Evolutionary conservation across 2,888 invertebrate species (phyloP), one percentile per base, ranked within the genome.

Genomic region (Muschampia plurimacula): DNA sequence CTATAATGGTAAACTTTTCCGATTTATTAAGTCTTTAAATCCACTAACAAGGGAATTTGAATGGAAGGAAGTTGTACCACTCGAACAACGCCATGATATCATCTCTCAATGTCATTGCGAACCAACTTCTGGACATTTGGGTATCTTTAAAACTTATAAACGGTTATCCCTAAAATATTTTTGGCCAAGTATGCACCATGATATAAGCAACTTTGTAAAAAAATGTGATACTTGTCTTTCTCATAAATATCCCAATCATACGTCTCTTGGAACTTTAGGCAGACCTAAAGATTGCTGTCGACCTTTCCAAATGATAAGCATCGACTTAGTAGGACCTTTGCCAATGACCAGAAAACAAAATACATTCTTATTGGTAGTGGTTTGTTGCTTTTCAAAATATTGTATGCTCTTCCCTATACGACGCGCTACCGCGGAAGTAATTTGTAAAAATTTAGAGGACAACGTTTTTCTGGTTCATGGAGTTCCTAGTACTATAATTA

Each of bases 131-230:
- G 68, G 74, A 46, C 73, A 76, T 70, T 36, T 73, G 13, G 73
- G 80, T 1, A 77, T 78, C 32, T 77, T 77, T 66, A 80, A 80
- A 73, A 81, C 79, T 2, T 76, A 78, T 49, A 76, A 76, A 28
- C 74, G 79, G 3, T 7, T 78, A 13, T 15, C 44, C 9, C 39
- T 75, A 39, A 62, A 39, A 6, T 75, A 69, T 41, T 77, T 52
- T 32, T 75, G 74, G 75, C 74, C 77, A n/a, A 36, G 60, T 46
- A 73, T 77, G 72, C 67, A 75, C 59, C n/a, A 13, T 12, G 74
- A 74, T 55, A 49, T 74, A 1, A 49, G 46, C 12, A 66, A 36
- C 10, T 72, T 64, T 55, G 41, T 74, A 46, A 13, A 12, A 22
- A 41, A 22, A 2, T 74, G 74, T 57, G 69, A 69, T 7, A 64